Evolutionary conservation across 2,888 invertebrate genomes (phyloP).

Genomic region (Sesia apiformis): DNA sequence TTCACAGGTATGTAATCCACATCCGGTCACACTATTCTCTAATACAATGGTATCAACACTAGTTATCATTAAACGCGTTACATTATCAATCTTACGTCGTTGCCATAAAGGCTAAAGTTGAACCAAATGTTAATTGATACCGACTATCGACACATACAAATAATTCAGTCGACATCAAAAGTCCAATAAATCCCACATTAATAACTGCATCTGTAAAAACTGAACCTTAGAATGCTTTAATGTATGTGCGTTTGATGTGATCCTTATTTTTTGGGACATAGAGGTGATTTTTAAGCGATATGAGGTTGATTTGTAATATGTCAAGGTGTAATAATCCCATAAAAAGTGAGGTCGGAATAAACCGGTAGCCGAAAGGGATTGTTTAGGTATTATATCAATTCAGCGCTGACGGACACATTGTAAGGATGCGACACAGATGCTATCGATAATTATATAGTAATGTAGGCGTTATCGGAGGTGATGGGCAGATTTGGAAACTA

Average conservation of each 20-base stretch:
- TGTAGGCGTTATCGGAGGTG: too few relatives aligned
- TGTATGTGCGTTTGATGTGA: slow-evolving; percentile 3
- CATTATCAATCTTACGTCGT: too few relatives aligned
- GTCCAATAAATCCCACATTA: slow-evolving; percentile 56
- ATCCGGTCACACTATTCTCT: too few relatives aligned
- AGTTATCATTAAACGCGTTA: too few relatives aligned
- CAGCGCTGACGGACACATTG: slow-evolving; percentile 37
- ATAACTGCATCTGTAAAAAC: slow-evolving; percentile 43
- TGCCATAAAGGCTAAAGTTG: too few relatives aligned
- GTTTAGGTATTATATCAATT: slow-evolving; percentile 50
- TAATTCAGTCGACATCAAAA: slow-evolving; percentile 7
- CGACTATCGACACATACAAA: background rate
- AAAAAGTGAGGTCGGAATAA: slow-evolving; percentile 42
- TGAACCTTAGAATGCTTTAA: slow-evolving; percentile 12
- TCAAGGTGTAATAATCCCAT: slow-evolving; percentile 35
- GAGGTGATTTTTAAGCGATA: slow-evolving; percentile 5
- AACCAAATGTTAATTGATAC: too few relatives aligned
- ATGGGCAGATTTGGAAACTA: too few relatives aligned
- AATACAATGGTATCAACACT: too few relatives aligned
- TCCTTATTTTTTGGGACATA: slow-evolving; percentile 11
- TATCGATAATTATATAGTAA: too few relatives aligned
- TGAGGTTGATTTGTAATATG: background rate
- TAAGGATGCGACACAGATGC: slow-evolving; percentile 17
- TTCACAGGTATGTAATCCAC: too few relatives aligned
- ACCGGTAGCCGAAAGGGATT: slow-evolving; percentile 67